Evolutionary conservation across 2,797 vertebrate genomes (phyloP).

Genomic region (Pipistrellus pipistrellus): DNA sequence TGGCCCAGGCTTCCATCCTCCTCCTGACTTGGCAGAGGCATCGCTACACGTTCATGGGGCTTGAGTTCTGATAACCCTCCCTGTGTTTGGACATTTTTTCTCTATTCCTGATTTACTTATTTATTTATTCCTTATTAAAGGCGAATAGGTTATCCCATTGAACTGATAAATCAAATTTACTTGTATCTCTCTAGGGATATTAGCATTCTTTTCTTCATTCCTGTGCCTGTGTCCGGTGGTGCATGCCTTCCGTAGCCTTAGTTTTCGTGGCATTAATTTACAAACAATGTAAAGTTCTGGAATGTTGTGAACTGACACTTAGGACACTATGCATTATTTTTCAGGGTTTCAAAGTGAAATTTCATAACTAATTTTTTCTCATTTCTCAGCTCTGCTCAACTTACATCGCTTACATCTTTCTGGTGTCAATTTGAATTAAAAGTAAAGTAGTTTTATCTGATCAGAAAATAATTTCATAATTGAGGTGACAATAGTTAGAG

Average conservation of each 20-base stretch:
- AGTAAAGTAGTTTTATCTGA: constrained; percentile 30
- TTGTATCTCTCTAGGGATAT: neutral
- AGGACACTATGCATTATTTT: neutral
- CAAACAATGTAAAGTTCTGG: constrained; percentile 40
- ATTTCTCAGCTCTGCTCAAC: neutral
- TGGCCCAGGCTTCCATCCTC: neutral
- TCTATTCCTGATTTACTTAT: neutral
- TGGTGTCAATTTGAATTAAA: constrained; percentile 33
- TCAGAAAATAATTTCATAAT: constrained; percentile 38
- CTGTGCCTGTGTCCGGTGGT: neutral
- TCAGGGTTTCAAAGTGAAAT: constrained; percentile 1
- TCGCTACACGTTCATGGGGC: neutral
- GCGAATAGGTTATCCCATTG: neutral
- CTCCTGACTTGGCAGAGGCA: neutral
- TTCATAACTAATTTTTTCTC: neutral
- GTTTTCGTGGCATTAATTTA: constrained; percentile 25
- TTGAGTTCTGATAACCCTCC: neutral
- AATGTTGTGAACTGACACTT: neutral
- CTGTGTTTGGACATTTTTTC: neutral
- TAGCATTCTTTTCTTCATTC: neutral
- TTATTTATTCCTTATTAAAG: neutral
- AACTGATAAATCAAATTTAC: neutral
- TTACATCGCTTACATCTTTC: neutral
- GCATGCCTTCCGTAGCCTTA: neutral
- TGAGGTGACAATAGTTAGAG: neutral